phyloP scores from a whole-genome alignment of 2,888 invertebrate genomes.

The Allygus modestus region DNA sequence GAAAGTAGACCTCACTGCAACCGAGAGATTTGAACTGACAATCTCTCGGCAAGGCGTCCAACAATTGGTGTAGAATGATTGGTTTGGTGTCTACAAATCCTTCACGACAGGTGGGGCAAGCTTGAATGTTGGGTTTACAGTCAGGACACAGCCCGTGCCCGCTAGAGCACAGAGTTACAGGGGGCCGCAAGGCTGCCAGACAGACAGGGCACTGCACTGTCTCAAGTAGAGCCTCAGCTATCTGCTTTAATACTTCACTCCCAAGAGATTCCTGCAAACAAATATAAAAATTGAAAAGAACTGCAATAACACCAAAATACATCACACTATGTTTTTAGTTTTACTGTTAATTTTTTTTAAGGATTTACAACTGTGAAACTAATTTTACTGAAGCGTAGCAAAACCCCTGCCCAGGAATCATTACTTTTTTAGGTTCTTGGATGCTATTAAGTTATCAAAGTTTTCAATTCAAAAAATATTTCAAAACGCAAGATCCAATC shows the following conservation, averaged over 20 bases:
- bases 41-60: conserved; percentile 15
- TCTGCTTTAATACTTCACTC: conserved; percentile 7
- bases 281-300: no score
- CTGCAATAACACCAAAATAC: no score
- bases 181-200: conserved; percentile 7
- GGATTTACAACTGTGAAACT: no score
- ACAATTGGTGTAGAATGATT: conserved; percentile 35
- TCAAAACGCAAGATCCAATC: no score
- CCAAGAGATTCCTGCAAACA: neutral
- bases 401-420: no score
- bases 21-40: conserved; percentile 22
- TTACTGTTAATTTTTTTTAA: no score
- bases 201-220: conserved; percentile 42
- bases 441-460: no score
- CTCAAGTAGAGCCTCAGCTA: conserved; percentile 17
- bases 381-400: no score
- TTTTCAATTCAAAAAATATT: no score
- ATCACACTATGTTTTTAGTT: no score
- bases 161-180: conserved; percentile 1
- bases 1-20: conserved; percentile 26
- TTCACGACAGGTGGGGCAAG: conserved; percentile 24
- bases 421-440: no score
- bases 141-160: conserved; percentile 32
- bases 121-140: conserved; percentile 22
- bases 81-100: conserved; percentile 6